Conservation (phyloP, 2,888 invertebrate species). For the Leptopilina drosophilae region DNA sequence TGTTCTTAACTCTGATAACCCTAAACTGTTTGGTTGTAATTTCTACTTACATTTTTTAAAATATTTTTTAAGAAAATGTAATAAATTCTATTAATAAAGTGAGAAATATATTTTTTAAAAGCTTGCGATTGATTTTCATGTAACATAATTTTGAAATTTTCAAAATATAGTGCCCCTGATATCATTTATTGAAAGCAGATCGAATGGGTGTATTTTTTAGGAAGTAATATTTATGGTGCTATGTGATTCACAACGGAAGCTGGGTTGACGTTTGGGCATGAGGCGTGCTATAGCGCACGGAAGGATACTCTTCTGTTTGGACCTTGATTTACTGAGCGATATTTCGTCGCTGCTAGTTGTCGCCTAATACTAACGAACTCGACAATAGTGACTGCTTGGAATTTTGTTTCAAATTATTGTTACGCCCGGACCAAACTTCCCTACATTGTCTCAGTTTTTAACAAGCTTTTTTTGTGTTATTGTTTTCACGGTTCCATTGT, state of each 20-base stretch:
- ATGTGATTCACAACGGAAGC: conserved; percentile 72
- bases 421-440: conserved; percentile 50
- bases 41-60: too few species aligned
- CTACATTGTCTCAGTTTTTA: too few species aligned
- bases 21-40: too few species aligned
- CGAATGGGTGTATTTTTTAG: conserved; percentile 50
- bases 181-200: conserved; percentile 18
- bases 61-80: too few species aligned
- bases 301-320: conserved; percentile 63
- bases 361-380: conserved; percentile 66
- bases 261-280: conserved; percentile 63
- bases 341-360: conserved; percentile 72
- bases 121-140: too few species aligned
- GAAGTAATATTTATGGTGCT: conserved; percentile 56
- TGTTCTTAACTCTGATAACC: too few species aligned
- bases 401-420: conserved; percentile 75
- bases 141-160: too few species aligned
- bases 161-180: too few species aligned
- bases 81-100: too few species aligned
- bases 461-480: conserved; percentile 51
- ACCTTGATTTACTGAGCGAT: conserved; percentile 74
- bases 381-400: conserved; percentile 75
- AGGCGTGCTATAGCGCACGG: conserved; percentile 56
- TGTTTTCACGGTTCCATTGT: conserved; percentile 66
- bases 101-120: too few species aligned